Evolutionary conservation across 2,113 vertebrate species (phyloP).

Genomic region (Clarias macrocephalus): DNA sequence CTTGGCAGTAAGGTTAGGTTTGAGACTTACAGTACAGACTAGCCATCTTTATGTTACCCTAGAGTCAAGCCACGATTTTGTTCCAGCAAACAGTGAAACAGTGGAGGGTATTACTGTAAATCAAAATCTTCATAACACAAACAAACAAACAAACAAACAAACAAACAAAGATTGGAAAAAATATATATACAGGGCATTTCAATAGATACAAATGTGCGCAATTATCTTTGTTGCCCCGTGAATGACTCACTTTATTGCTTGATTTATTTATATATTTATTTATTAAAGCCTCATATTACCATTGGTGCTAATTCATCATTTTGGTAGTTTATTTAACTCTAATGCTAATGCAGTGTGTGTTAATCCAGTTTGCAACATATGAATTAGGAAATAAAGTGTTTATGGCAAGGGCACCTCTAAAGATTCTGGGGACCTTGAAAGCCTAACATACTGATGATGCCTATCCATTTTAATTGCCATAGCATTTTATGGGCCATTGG

Average conservation of each 20-base stretch:
- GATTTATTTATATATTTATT: background rate
- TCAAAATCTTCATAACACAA: background rate
- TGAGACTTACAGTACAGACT: background rate
- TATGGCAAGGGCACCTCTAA: too few relatives aligned
- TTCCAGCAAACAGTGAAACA: slow-evolving; percentile 5
- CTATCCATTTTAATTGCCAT: too few relatives aligned
- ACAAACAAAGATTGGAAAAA: background rate
- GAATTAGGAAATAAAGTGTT: background rate
- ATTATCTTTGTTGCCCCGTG: background rate
- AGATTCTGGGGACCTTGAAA: too few relatives aligned
- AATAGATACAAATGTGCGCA: background rate
- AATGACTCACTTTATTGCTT: background rate
- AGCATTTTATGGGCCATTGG: too few relatives aligned
- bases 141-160: background rate
- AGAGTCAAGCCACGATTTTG: background rate
- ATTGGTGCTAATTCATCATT: background rate
- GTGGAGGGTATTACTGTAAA: background rate
- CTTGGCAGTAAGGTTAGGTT: background rate
- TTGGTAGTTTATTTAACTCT: background rate
- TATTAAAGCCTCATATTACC: background rate
- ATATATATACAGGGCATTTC: background rate
- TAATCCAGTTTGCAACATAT: background rate
- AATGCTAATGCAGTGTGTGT: background rate
- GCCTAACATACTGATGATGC: too few relatives aligned
- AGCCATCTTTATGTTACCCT: background rate